Evolutionary conservation across 2,888 invertebrate genomes (phyloP), one percentile per base, ranked within the genome.

Genomic region (Dynastes hyllus): DNA sequence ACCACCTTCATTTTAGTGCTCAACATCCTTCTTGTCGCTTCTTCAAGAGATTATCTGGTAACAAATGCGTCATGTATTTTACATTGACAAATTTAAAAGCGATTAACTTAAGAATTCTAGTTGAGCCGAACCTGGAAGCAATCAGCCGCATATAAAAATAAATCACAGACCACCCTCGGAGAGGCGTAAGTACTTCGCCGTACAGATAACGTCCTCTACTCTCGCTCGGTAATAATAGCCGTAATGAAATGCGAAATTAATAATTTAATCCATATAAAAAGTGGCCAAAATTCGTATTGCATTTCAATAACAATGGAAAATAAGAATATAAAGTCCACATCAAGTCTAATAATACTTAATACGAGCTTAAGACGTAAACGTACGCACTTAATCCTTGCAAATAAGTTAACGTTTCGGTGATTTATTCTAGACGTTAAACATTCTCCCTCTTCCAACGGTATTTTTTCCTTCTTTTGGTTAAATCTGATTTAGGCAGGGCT

Each of bases 401-500:
- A 80, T 79, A 70, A 77, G 80, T 70, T 73, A 73, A 78, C 70
- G 79, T 77, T 77, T 70, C 40, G 69, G 78, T 78, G 76, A 80
- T 80, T 80, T 80, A 80, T 80, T 79, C 58, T 73, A 58, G 27
- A 58, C 16, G 73, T 40, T 73, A 16, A 45, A 67, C 45, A 27
- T 67, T 45, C 22, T 67, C 22, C 40, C 69, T 63, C 22, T 22
- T 11, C 69, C 51, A 69, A 51, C 50, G 27, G 51, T 29, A 61
- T 75, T 27, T 61, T 75, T 75, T 63, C 45, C 40, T 8, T 61
- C 61, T 45, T 61, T 45, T 63, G 9, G 73, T 80, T 80, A 76
- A 77, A 79, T 80, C 80, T 79, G 78, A 77, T 80, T 80, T 80
- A 80, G 79, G 80, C 76, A 79, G 75, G 77, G 78, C 79, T 77